phyloP scores from a whole-genome alignment of 2,888 invertebrate species.

The Trachelus troglodyta region DNA sequence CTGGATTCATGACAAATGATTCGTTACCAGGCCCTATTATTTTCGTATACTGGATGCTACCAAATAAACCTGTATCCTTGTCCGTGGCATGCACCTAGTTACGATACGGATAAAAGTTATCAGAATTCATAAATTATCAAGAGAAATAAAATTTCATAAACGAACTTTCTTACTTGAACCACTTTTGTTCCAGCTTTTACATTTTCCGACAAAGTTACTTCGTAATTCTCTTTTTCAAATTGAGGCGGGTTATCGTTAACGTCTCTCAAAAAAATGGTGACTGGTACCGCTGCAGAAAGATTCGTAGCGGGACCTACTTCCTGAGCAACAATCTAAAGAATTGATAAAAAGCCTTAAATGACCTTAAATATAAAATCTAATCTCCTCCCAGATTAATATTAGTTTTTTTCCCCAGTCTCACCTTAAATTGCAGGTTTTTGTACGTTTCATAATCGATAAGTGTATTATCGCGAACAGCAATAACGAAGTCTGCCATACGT shows the following conservation, averaged over 20 bases:
- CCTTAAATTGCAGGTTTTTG: constrained; percentile 80
- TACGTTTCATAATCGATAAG: constrained; percentile 87
- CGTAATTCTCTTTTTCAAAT: constrained; percentile 80
- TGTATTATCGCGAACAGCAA: constrained; percentile 84
- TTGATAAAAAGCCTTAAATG: not conserved
- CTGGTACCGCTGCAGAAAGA: constrained; percentile 78
- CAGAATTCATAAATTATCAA: not conserved
- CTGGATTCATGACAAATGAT: constrained; percentile 81
- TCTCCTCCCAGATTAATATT: not conserved
- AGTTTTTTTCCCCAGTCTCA: constrained; percentile 50
- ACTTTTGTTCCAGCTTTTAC: constrained; percentile 80
- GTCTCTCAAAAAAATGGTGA: constrained; percentile 85
- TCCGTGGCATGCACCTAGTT: constrained; percentile 82
- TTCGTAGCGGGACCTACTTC: constrained; percentile 83
- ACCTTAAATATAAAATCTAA: not conserved
- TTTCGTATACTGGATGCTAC: constrained; percentile 81
- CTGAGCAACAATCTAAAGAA: constrained; percentile 79
- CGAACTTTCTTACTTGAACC: constrained; percentile 66
- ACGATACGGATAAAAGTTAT: not conserved
- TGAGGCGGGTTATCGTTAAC: constrained; percentile 89
- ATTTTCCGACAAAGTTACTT: constrained; percentile 83
- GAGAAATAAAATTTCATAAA: not conserved
- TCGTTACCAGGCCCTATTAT: constrained; percentile 83
- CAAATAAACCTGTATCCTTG: constrained; percentile 81
- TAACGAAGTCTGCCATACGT: constrained; percentile 80